A percentile compares a stretch with the other conserved stretches of the same genome.
Evolutionary conservation across 1,140 invertebrate species (phyloP).

Genomic region (Leptinotarsa undecemlineata): DNA sequence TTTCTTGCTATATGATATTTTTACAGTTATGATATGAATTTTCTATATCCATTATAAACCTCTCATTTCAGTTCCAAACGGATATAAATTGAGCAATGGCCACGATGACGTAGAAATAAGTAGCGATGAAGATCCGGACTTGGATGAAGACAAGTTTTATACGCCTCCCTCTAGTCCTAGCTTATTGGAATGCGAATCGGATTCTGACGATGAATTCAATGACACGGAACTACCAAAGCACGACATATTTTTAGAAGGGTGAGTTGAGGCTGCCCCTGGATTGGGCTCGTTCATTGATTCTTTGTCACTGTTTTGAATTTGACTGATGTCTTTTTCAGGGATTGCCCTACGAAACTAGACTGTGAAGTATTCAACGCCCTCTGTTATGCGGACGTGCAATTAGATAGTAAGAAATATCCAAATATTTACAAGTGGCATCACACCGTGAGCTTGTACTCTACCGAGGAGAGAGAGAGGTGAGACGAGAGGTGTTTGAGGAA

Average conservation of each 20-base stretch:
- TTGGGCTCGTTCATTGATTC: not conserved
- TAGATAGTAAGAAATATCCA: slow-evolving; percentile 65
- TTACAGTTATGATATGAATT: too few relatives aligned
- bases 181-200: slow-evolving; percentile 39
- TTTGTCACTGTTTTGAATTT: not conserved
- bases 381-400: slow-evolving; percentile 51
- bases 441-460: slow-evolving; percentile 60
- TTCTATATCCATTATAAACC: too few relatives aligned
- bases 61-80: slow-evolving; percentile 19
- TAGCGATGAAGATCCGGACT: slow-evolving; percentile 30
- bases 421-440: slow-evolving; percentile 71
- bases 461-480: slow-evolving; percentile 62
- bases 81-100: slow-evolving; percentile 14
- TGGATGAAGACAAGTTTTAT: slow-evolving; percentile 54
- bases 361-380: slow-evolving; percentile 71
- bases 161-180: slow-evolving; percentile 61
- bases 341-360: slow-evolving; percentile 70
- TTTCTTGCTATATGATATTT: too few relatives aligned
- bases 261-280: slow-evolving; percentile 22
- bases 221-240: slow-evolving; percentile 59
- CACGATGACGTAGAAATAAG: slow-evolving; percentile 27
- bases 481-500: not conserved
- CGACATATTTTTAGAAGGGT: slow-evolving; percentile 61
- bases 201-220: slow-evolving; percentile 51
- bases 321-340: slow-evolving; percentile 56